Evolutionary conservation across 64 coral and sea anemone genomes (phyloP).

Genomic region (Montipora capricornis): DNA sequence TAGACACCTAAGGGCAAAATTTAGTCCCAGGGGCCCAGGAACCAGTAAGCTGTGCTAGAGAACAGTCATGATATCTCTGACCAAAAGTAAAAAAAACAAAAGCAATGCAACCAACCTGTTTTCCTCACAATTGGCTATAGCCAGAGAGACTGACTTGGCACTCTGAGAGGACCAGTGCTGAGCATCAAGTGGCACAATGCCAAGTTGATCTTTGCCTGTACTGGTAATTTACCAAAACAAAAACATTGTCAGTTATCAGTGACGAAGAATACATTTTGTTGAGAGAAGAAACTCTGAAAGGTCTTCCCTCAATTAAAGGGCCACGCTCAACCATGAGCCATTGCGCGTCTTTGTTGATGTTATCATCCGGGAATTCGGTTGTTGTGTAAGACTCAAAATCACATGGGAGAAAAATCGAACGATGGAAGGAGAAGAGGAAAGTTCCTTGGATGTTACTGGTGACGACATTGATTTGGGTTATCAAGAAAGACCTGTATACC

Average conservation of each 20-base stretch:
- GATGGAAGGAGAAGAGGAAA: too few relatives aligned
- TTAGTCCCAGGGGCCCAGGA: not conserved
- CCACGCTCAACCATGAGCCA: too few relatives aligned
- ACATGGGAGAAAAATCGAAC: too few relatives aligned
- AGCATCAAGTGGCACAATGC: conserved; percentile 4
- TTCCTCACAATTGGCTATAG: conserved; percentile 22
- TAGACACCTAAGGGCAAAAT: not conserved
- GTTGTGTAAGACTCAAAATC: too few relatives aligned
- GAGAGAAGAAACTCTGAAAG: not conserved
- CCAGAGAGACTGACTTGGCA: conserved; percentile 19
- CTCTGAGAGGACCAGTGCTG: not conserved
- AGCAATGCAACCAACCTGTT: not conserved
- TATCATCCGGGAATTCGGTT: too few relatives aligned
- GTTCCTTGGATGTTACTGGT: too few relatives aligned
- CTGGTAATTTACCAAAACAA: not conserved
- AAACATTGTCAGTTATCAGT: conserved; percentile 3
- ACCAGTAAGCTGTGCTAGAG: not conserved
- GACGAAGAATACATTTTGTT: not conserved
- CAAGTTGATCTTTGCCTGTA: conserved; percentile 14
- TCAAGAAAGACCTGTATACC: too few relatives aligned
- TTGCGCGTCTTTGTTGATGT: too few relatives aligned
- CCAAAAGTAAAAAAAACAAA: not conserved
- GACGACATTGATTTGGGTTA: too few relatives aligned
- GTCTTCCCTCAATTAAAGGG: too few relatives aligned
- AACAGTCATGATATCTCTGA: not conserved